A percentile compares a stretch with the other conserved stretches of the same genome.
Conservation (phyloP, 2,888 invertebrate genomes). For the Tenodera sinensis region DNA sequence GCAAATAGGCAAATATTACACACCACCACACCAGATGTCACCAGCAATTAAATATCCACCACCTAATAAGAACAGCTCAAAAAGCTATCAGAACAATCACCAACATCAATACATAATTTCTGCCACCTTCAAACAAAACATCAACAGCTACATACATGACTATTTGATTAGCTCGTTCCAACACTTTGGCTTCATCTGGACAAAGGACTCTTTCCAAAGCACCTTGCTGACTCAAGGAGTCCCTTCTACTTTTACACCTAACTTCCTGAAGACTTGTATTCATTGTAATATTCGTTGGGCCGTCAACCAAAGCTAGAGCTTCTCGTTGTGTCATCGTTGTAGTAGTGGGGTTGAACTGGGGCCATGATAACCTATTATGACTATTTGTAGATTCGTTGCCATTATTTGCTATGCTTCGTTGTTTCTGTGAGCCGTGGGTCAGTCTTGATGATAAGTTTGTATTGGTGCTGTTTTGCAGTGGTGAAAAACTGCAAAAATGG, state of each 20-base stretch:
- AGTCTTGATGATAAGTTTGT: conserved; percentile 14
- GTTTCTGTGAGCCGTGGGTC: conserved; percentile 40
- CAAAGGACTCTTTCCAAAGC: conserved; percentile 58
- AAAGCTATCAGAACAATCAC: no score
- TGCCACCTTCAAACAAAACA: background rate
- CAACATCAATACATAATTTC: background rate
- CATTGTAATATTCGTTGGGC: background rate
- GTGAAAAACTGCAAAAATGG: conserved; percentile 16
- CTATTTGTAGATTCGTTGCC: conserved; percentile 51
- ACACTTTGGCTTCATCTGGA: conserved; percentile 74
- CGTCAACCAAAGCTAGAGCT: background rate
- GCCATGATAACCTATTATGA: conserved; percentile 57
- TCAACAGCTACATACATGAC: conserved; percentile 67
- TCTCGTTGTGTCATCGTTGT: background rate
- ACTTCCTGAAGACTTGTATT: background rate
- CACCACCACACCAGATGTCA: background rate
- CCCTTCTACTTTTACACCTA: conserved; percentile 8
- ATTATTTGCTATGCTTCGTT: conserved; percentile 40
- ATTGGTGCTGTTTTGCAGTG: conserved; percentile 16
- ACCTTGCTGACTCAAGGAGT: conserved; percentile 32
- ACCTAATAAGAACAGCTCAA: background rate
- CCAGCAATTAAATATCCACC: conserved; percentile 4
- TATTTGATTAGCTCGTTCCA: conserved; percentile 82
- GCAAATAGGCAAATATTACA: background rate
- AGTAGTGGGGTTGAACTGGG: conserved; percentile 37